These are phyloP conservation scores for Oasisia sp. DNA, from an alignment of 2,888 invertebrate genomes.

Conservation along the genomic window DNA sequence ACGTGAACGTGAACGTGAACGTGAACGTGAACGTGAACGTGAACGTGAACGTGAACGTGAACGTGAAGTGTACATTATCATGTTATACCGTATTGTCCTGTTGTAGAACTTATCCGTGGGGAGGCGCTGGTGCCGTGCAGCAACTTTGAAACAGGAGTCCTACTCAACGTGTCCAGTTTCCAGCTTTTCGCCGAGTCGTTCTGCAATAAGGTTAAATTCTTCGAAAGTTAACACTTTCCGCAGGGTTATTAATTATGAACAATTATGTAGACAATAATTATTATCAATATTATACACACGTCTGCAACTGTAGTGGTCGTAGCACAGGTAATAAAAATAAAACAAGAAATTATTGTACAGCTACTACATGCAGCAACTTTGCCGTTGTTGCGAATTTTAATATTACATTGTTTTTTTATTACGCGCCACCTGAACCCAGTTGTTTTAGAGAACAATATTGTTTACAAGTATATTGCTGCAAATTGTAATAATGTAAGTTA, in stretches of 20 bases:
- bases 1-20: too few relatives aligned
- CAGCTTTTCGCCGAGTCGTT: background rate
- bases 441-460: background rate
- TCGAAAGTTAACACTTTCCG: background rate
- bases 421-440: background rate
- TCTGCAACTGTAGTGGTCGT: background rate
- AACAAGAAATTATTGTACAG: background rate
- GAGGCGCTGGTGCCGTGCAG: background rate
- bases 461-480: background rate
- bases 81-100: background rate
- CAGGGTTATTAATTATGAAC: background rate
- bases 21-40: too few relatives aligned
- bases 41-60: too few relatives aligned
- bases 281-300: too few relatives aligned
- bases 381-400: background rate
- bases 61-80: background rate
- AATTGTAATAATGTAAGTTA: background rate
- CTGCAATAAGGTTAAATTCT: background rate
- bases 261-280: background rate
- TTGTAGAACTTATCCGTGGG: background rate
- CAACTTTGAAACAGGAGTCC: background rate
- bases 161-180: background rate
- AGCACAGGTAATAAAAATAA: background rate
- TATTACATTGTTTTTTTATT: background rate
- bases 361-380: background rate